These are phyloP conservation scores for Ormyrus labotus DNA, from an alignment of 2,888 invertebrate species.

Conservation along the genomic window DNA sequence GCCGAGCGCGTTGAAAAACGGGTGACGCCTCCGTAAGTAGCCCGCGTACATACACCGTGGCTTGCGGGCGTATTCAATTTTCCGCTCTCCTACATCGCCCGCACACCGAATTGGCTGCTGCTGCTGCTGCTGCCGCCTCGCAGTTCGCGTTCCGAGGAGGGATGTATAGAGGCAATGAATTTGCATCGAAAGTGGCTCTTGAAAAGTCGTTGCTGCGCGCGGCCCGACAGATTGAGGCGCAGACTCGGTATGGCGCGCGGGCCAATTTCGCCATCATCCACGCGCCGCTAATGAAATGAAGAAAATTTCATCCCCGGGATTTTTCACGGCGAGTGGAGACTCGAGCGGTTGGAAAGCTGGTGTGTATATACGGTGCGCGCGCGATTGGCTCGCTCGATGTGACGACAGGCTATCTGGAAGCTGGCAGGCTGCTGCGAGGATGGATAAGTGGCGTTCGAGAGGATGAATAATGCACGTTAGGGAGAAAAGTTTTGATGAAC, in stretches of 20 bases:
- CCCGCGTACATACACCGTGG: not conserved
- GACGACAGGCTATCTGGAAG: too few relatives aligned
- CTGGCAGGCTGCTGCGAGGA: too few relatives aligned
- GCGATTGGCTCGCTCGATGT: constrained; percentile 1
- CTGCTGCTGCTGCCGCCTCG: constrained; percentile 61
- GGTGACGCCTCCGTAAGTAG: constrained; percentile 49
- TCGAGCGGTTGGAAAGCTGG: constrained; percentile 9
- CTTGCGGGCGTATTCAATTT: constrained; percentile 44
- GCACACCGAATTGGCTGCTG: constrained; percentile 43
- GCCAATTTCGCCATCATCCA: constrained; percentile 2
- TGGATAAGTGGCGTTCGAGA: too few relatives aligned
- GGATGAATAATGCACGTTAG: too few relatives aligned
- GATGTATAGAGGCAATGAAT: constrained; percentile 60
- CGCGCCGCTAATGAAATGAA: constrained; percentile 30
- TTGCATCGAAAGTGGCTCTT: constrained; percentile 74
- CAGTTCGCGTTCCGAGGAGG: not conserved
- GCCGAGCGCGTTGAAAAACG: constrained; percentile 42
- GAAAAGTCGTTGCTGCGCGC: constrained; percentile 29
- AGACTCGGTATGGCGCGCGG: not conserved
- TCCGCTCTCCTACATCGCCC: constrained; percentile 25
- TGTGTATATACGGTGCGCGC: not conserved
- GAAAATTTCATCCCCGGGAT: constrained; percentile 26
- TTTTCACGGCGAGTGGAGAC: constrained; percentile 4
- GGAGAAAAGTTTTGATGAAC: too few relatives aligned
- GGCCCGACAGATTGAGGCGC: constrained; percentile 23